Conservation (phyloP, 2,797 vertebrate genomes). For the Myotis pilosus region DNA sequence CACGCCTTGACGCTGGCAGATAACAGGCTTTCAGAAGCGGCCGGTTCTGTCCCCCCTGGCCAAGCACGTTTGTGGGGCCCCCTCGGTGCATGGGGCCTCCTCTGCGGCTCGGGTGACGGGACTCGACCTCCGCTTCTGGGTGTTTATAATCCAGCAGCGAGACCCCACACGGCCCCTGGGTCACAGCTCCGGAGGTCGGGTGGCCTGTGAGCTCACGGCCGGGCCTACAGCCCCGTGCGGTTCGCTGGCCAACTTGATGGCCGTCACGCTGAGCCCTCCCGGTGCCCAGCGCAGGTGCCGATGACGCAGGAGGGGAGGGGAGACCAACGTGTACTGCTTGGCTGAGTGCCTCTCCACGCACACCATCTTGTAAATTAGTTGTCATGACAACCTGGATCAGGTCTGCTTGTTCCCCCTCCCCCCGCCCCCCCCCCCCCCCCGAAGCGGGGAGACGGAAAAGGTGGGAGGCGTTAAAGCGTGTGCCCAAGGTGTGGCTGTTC, state of each 20-base stretch:
- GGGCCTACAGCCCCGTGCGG: background rate
- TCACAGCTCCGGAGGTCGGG: fast-evolving
- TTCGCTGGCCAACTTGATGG: fast-evolving
- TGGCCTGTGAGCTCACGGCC: fast-evolving
- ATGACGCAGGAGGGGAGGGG: fast-evolving
- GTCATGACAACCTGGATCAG: fast-evolving
- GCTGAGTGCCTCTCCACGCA: fast-evolving
- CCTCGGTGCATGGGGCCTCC: background rate
- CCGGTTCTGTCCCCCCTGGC: fast-evolving
- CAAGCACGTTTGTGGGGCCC: background rate
- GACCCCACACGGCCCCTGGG: fast-evolving
- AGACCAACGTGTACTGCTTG: fast-evolving
- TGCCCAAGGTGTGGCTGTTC: fast-evolving
- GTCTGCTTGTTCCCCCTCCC: background rate
- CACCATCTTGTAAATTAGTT: fast-evolving
- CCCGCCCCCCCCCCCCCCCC: too few relatives aligned
- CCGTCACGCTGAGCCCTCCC: fast-evolving
- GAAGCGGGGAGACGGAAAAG: fast-evolving
- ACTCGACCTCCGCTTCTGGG: background rate
- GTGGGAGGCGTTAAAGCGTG: fast-evolving
- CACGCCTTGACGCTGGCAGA: fast-evolving
- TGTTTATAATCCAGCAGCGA: fast-evolving
- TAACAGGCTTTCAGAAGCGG: background rate
- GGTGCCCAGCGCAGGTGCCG: background rate
- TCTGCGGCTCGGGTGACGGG: background rate